Base-by-base conservation (phyloP, 2,797 vertebrate genomes). In the Pelodytes ibericus region DNA sequence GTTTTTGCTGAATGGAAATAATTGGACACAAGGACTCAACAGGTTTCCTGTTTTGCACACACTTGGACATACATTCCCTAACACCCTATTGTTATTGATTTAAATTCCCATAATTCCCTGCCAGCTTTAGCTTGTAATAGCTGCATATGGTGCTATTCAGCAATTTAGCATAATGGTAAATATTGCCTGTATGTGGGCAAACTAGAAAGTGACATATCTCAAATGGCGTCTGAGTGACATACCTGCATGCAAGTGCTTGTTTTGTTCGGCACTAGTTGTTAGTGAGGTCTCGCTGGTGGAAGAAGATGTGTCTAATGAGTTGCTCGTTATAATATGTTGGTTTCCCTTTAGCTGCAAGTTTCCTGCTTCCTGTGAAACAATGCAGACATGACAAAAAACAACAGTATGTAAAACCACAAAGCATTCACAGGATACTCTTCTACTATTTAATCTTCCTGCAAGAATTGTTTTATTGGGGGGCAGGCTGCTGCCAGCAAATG, bases 311-410 rank as follows among this genome's bases (percentile, higher is more conserved):
- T 85, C 83, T 41, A 80, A 24, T 62, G 83, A 51, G 8, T 80
- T 69, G 75, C 81, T 82, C 60, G 51, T 82, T 79, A 82, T 83
- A 81, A 79, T 81, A 20, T 84, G 85, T 79, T 84, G 63, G 81
- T 86, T 91, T 84, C 84, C 87, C 83, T 87, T 90, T 68, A 88
- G 85, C 80, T 81, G 44, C 85, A 82, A 85, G 81, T 88, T 90
- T 72, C 80, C 75, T 84, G 63, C 92, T 97, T 97, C 95, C 96
- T 97, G 94, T 86, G 82, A 82, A 90, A 91, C 89, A 96, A 96
- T 68, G 96, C 95, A 97, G 95, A 95, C 75, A 33, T 72, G 63
- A 67, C 63, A 73, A 69, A n/a, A 86, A 84, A 90, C 75, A 53
- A 72, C 79, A 69, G 83, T 82, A 63, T 81, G 80, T 53, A 61